Base-by-base conservation (phyloP, 2,888 invertebrate species). In the Hypomecis punctinalis region DNA sequence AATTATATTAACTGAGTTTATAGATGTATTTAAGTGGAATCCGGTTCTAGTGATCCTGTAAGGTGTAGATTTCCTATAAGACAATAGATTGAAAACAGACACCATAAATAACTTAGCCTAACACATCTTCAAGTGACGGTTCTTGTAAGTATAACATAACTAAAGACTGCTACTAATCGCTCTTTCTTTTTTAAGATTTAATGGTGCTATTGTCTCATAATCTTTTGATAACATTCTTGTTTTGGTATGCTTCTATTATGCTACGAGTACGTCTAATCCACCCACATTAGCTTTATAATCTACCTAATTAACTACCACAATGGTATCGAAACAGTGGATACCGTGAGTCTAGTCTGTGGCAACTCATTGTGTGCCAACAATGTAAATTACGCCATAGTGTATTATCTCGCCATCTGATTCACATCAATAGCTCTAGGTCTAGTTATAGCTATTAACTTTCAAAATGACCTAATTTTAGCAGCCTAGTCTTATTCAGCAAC, bases 311-410 rank as follows among this genome's bases (percentile, higher is more conserved):
- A 48, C 43, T 63, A 63, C 61, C 51, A 63, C 64, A 63, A 67
- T 67, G 55, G 51, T 49, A 51, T 52, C 51, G 51, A 56, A 64
- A 60, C 55, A 55, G 53, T 63, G 54, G 42, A 58, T 64, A 47
- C 46, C 46, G 60, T 37, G 55, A 54, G 51, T 51, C 11, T 40
- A 56, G 51, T 39, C 49, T 69, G 65, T 39, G 40, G 71, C 67
- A 71, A 71, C 60, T 56, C 67, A 71, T 71, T 71, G 71, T 71
- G 13, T 62, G 40, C 60, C 58, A 6, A 67, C 63, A 66, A 65
- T 67, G 52, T 23, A 23, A 55, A 63, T 66, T 66, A 43, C 68
- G 54, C 47, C 56, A 64, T 46, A 35, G n/a, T 33, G 8, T 36
- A 46, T 57, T 66, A 71, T 71, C 67, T 63, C 49, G n/a, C 37